Evolutionary conservation across 2,113 vertebrate genomes (phyloP).

Genomic region (Mesocricetus auratus): DNA sequence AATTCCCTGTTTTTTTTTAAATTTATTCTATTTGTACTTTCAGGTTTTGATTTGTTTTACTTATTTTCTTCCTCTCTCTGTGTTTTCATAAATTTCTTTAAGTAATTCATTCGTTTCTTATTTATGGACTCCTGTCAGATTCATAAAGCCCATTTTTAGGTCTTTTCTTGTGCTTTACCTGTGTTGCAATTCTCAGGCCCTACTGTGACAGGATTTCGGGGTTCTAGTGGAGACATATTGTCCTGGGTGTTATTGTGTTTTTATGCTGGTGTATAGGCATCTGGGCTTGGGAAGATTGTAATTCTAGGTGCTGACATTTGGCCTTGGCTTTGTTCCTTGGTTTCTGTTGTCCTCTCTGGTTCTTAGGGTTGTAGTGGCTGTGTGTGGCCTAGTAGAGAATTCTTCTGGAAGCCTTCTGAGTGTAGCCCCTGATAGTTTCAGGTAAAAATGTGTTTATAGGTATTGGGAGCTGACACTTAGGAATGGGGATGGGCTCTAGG

Average conservation of each 20-base stretch:
- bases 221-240: background rate
- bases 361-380: background rate
- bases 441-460: background rate
- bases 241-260: background rate
- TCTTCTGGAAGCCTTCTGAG: background rate
- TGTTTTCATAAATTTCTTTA: background rate
- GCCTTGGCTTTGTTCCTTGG: background rate
- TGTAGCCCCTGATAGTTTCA: background rate
- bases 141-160: background rate
- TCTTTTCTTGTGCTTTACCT: background rate
- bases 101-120: background rate
- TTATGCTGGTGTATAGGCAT: background rate
- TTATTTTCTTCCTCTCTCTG: background rate
- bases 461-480: background rate
- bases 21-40: background rate
- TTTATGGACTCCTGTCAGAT: background rate
- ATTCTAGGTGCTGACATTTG: background rate
- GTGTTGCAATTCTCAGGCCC: background rate
- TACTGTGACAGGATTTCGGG: background rate
- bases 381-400: background rate
- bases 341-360: background rate
- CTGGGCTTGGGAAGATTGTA: background rate
- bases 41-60: background rate
- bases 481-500: background rate
- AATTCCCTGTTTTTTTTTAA: background rate